Base-by-base conservation (phyloP, 1,140 invertebrate species). In the Dreissena rostriformis region DNA sequence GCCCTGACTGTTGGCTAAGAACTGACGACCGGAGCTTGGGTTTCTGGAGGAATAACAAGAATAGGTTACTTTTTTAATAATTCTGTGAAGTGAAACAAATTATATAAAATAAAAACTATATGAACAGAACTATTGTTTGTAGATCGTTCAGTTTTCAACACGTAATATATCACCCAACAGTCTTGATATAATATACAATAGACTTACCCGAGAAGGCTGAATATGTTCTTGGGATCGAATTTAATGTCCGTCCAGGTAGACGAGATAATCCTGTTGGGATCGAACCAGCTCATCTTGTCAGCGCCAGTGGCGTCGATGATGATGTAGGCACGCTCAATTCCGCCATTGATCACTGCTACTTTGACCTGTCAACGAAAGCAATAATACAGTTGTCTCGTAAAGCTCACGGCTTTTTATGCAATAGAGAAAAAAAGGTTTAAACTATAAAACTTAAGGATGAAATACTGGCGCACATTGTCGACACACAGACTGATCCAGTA, bases 281-380 rank as follows among this genome's bases (percentile, higher is more conserved):
- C 57, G 81, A 91, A 91, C 90, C 90, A 91, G 72, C 68, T 86
- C 51, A 86, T 88, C 75, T 91, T 89, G 81, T 88, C 85, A 0
- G 85, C 68, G 65, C 86, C 85, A 28, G 68, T 78, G n/a, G 88
- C 88, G 71, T 91, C 86, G 53, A 91, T 90, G 29, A 87, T 82
- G 61, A 91, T 88, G 70, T 87, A 86, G 11, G 87, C 88, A 53
- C 88, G 88, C 81, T 91, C 88, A 28, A 87, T 78, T 28, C 90
- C 90, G 49, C 85, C 86, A 49, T 87, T 89, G 82, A 87, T 88
- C 55, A 91, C 86, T 5, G 86, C 86, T 4, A 91, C 88, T 74
- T 88, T 89, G 2, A 91, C 85, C 89, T 90, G 74, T 39, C 51
- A 63, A 57, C 0, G 53, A 29, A 39, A 39, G 2, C 2, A 39